Conservation (phyloP, 2,113 vertebrate species). For the Sorex araneus region DNA sequence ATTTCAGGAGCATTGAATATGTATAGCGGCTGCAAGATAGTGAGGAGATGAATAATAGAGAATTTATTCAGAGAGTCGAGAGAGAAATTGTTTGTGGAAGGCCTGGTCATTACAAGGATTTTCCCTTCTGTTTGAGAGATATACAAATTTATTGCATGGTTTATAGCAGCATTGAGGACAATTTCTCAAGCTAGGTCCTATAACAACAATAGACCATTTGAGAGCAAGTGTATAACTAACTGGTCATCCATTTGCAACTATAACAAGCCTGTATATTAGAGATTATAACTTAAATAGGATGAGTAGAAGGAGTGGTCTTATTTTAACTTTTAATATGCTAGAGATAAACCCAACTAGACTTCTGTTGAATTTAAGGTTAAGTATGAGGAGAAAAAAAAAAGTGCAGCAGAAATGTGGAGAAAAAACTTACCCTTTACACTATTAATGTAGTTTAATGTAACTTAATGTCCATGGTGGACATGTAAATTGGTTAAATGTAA, state of each 20-base stretch:
- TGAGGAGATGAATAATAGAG: neutral
- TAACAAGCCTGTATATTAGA: neutral
- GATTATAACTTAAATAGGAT: neutral
- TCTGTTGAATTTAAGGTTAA: neutral
- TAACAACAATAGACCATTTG: neutral
- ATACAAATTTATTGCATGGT: neutral
- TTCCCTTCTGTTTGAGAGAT: neutral
- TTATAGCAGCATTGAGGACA: neutral
- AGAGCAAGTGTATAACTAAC: neutral
- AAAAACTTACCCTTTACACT: neutral
- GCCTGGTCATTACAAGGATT: accelerated
- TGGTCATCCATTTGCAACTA: neutral
- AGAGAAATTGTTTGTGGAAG: neutral
- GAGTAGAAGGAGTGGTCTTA: neutral
- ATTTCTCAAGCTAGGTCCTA: neutral
- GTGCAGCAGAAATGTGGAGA: neutral
- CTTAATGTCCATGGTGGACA: no score
- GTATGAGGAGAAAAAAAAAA: neutral
- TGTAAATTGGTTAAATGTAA: no score
- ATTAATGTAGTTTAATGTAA: no score
- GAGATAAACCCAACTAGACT: neutral
- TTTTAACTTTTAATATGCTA: neutral
- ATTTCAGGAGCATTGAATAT: neutral
- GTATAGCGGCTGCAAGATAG: neutral
- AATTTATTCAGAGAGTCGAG: neutral